These are phyloP conservation scores for Chloromyia formosa DNA, from an alignment of 2,888 invertebrate species.

Conservation along the genomic window DNA sequence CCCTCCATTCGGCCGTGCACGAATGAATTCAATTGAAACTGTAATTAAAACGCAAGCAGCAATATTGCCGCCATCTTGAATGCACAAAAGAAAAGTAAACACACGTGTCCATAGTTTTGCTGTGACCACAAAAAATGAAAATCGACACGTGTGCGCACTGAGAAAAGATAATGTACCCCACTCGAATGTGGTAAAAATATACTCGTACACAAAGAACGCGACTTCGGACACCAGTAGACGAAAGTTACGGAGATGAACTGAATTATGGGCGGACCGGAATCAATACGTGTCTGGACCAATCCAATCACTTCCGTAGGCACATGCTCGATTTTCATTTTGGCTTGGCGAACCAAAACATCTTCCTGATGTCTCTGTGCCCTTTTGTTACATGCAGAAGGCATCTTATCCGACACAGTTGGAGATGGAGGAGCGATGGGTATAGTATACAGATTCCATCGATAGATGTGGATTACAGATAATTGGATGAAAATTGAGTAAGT, in stretches of 20 bases:
- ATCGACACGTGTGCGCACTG: conserved; percentile 30
- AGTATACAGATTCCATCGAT: too few species aligned
- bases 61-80: conserved; percentile 11
- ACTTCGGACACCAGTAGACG: not conserved
- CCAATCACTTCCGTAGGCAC: conserved; percentile 37
- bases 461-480: too few species aligned
- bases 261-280: conserved; percentile 39
- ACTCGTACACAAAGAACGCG: not conserved
- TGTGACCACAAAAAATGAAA: conserved; percentile 1
- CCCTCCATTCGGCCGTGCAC: not conserved
- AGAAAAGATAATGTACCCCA: not conserved
- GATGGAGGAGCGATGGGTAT: too few species aligned
- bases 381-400: too few species aligned
- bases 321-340: conserved; percentile 18
- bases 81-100: not conserved
- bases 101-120: conserved; percentile 21
- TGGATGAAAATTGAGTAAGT: too few species aligned
- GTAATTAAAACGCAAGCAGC: not conserved
- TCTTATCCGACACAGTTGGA: too few species aligned
- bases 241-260: not conserved
- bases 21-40: not conserved
- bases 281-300: conserved; percentile 20
- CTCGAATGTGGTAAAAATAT: not conserved
- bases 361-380: too few species aligned
- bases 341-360: too few species aligned